A percentile compares a stretch with the other conserved stretches of the same genome.
Evolutionary conservation across 2,888 invertebrate species (phyloP).

Genomic region (Brenthis hecate): DNA sequence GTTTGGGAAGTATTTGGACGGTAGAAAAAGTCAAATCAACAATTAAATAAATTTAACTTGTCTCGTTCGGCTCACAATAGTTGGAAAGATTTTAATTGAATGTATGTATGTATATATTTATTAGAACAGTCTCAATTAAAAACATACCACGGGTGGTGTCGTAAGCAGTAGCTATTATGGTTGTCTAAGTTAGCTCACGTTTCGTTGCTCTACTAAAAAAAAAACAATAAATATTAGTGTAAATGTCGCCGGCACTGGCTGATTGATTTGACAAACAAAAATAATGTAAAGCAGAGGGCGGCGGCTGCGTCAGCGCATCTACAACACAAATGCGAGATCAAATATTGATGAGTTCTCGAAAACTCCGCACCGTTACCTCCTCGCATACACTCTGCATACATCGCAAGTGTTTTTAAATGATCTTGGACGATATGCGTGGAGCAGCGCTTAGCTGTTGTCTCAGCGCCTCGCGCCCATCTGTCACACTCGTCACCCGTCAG

Average conservation of each 20-base stretch:
- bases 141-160: too few species aligned
- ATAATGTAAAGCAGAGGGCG: constrained; percentile 42
- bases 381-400: constrained; percentile 54
- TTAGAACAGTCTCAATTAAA: too few species aligned
- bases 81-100: too few species aligned
- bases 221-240: constrained; percentile 1
- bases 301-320: constrained; percentile 50
- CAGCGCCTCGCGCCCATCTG: not conserved
- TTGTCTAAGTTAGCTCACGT: not conserved
- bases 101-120: too few species aligned
- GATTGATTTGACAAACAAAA: constrained; percentile 45
- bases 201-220: not conserved
- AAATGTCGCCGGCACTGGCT: not conserved
- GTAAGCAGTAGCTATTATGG: too few species aligned
- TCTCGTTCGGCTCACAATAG: too few species aligned
- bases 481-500: constrained; percentile 7
- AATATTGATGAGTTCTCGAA: constrained; percentile 68
- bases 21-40: too few species aligned
- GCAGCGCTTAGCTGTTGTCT: constrained; percentile 5
- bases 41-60: too few species aligned
- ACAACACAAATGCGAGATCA: constrained; percentile 62
- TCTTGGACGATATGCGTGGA: not conserved
- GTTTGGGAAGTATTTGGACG: too few species aligned
- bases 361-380: constrained; percentile 44
- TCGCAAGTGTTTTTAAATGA: constrained; percentile 32